A percentile compares a stretch with the other conserved stretches of the same genome.
These are phyloP conservation scores for Lycorma delicatula DNA, from an alignment of 1,140 invertebrate species.

Conservation along the genomic window DNA sequence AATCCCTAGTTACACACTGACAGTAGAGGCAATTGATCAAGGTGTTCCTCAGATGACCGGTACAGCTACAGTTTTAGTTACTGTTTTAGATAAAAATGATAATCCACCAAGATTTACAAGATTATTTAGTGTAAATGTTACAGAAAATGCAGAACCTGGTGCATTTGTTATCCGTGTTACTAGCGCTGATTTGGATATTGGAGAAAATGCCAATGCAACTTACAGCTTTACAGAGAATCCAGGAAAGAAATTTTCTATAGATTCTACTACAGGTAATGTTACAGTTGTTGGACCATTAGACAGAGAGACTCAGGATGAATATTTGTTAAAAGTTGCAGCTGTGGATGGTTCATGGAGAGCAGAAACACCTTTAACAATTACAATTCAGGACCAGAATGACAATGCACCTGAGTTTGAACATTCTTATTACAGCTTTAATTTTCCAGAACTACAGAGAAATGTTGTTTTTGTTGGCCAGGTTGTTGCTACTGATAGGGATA, in stretches of 20 bases:
- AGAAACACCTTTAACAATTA: slow-evolving; percentile 82
- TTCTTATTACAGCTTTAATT: slow-evolving; percentile 79
- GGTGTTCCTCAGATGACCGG: slow-evolving; percentile 74
- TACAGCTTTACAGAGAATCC: slow-evolving; percentile 84
- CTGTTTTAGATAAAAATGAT: slow-evolving; percentile 87
- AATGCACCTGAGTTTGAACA: slow-evolving; percentile 87
- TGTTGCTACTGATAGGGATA: slow-evolving; percentile 77
- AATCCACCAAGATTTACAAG: slow-evolving; percentile 89
- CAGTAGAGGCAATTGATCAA: slow-evolving; percentile 79
- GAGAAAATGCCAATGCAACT: slow-evolving; percentile 77
- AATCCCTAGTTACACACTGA: slow-evolving; percentile 69
- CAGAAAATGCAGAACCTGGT: slow-evolving; percentile 87
- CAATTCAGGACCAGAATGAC: slow-evolving; percentile 91
- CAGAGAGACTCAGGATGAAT: slow-evolving; percentile 84
- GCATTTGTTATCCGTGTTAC: slow-evolving; percentile 89
- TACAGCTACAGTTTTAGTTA: slow-evolving; percentile 73
- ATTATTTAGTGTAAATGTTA: slow-evolving; percentile 87
- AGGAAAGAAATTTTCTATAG: slow-evolving; percentile 81
- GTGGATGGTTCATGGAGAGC: slow-evolving; percentile 82
- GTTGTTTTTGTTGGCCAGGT: slow-evolving; percentile 82
- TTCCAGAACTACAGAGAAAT: slow-evolving; percentile 71
- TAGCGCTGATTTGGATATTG: slow-evolving; percentile 80
- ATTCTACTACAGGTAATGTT: slow-evolving; percentile 80
- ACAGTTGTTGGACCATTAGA: slow-evolving; percentile 77
- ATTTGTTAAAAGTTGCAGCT: slow-evolving; percentile 75